Percentiles rank a stretch among this genome's conserved stretches.
Evolutionary conservation across 2,797 vertebrate genomes (phyloP).

Genomic region (Thaleichthys pacificus): DNA sequence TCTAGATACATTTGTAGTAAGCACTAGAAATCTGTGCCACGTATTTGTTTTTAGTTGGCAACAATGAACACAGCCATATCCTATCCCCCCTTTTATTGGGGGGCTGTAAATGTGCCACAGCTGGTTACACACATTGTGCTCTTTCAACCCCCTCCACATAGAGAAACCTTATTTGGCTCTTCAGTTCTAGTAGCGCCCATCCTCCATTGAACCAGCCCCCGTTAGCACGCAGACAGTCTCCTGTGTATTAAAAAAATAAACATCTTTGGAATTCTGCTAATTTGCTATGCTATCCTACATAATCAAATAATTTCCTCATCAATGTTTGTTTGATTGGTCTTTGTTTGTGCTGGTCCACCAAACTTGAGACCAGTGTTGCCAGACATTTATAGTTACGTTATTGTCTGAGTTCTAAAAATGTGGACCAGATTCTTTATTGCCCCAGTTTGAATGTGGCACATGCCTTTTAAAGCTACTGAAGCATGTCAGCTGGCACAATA

Average conservation of each 20-base stretch:
- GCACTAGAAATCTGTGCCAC: conserved; percentile 4
- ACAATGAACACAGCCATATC: conserved; percentile 16
- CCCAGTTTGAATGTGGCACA: conserved; percentile 29
- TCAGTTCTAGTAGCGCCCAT: conserved; percentile 32
- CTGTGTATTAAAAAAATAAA: conserved; percentile 10
- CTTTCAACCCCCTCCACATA: conserved; percentile 24
- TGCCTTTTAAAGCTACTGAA: conserved; percentile 36
- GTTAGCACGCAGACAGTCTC: conserved; percentile 52
- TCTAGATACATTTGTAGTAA: neutral
- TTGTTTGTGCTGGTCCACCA: too few species aligned
- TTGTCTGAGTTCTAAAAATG: neutral
- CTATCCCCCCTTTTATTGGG: conserved; percentile 50
- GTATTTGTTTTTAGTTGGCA: neutral
- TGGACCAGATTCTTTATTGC: neutral
- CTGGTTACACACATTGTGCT: conserved; percentile 39
- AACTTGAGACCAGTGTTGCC: neutral
- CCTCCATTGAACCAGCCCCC: conserved; percentile 58
- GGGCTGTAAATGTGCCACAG: conserved; percentile 49
- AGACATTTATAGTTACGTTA: neutral
- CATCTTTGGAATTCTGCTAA: too few species aligned
- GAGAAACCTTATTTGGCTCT: conserved; percentile 36
- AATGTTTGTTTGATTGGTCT: too few species aligned
- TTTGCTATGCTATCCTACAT: too few species aligned
- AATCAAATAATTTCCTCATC: too few species aligned
- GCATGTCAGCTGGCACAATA: conserved; percentile 27